Evolutionary conservation across 37 sponge, comb jelly and placozoan species (phyloP), one percentile per base, ranked within the genome.

Genomic region (Eunapius fragilis): DNA sequence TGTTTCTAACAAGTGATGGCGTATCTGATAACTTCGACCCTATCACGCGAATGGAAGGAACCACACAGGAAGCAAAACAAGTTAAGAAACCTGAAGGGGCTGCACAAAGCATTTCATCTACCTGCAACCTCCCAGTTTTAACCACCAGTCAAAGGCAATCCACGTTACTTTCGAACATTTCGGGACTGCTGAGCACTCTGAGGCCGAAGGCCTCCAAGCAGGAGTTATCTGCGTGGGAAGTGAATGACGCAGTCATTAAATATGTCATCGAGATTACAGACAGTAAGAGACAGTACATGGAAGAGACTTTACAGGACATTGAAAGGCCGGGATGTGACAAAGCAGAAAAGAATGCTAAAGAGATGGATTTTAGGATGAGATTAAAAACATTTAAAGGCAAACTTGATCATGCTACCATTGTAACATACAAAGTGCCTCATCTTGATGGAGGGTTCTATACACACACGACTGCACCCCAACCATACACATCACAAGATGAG

Each of bases 1-100:
- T 96, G 17, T 93, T 96, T 80, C 72, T 90, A 33, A 37, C 81
- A 9, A 87, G 83, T 25, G 96, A 96, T 74, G 96, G 96, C 17
- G 28, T 96, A 0, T 87, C 82, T 10, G 96, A 96, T 84, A 96
- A 96, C 75, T 86, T 88, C 32, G 96, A 96, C 73, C 94, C 94
- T 30, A 93, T 96, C 3, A 68, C 79, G 12, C 84, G 84, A 4
- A 37, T 79, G 23, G 1, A 58, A 11, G 58, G 58, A 11, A 58
- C 58, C 0, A 25, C 37, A 10, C 17, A 48, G 11, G 50, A 31
- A 28, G 30, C 32, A 6, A 24, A 31, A 10, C 28, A 11, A n/a
- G 73, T n/a, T n/a, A 80, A 19, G 22, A 9, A 19, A 6, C 5
- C 24, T 82, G 0, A 74, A 72, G 24, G 81, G 87, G 68, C 67